Base-by-base conservation (phyloP, 1,140 invertebrate species). In the Neelides sp. region DNA sequence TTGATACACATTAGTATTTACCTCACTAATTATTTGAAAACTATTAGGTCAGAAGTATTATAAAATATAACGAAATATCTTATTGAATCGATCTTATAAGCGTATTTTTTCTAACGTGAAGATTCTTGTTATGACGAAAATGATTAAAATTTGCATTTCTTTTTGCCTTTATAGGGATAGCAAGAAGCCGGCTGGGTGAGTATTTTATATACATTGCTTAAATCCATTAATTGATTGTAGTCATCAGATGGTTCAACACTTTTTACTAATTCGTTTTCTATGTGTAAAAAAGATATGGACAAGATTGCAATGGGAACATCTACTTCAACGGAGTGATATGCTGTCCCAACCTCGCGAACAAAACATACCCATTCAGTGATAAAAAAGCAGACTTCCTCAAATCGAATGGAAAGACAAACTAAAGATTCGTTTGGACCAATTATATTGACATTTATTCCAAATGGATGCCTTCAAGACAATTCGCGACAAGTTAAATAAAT, bases 291-390 rank as follows among this genome's bases (percentile, higher is more conserved):
- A n/a, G n/a, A n/a, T n/a, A 52, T 19, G 50, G 50, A 2, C 23
- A 39, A 10, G 42, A 52, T 27, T 52, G 50, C 26, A 41, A 46
- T 20, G 17, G 19, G 1, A 45, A 45, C 24, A 15, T 45, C 4
- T 52, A 52, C 42, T 52, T 27, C 39, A 40, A 52, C 20, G 50
- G 50, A 13, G 42, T 52, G 10, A 23, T 52, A 4, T 52, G 50
- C 24, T 52, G 50, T 30, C 50, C 50, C 8, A 43, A 10, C 41
- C 13, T 26, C 23, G 13, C 10, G 10, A 43, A 26, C 24, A 24
- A 43, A 17, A 43, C n/a, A n/a, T n/a, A n/a, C n/a, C n/a, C n/a
- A n/a, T n/a, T n/a, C n/a, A n/a, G n/a, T n/a, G n/a, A n/a, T n/a
- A n/a, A n/a, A n/a, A n/a, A n/a, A n/a, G n/a, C n/a, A n/a, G n/a